Base-by-base conservation (phyloP, 2,888 invertebrate genomes). In the Macropis europaea region DNA sequence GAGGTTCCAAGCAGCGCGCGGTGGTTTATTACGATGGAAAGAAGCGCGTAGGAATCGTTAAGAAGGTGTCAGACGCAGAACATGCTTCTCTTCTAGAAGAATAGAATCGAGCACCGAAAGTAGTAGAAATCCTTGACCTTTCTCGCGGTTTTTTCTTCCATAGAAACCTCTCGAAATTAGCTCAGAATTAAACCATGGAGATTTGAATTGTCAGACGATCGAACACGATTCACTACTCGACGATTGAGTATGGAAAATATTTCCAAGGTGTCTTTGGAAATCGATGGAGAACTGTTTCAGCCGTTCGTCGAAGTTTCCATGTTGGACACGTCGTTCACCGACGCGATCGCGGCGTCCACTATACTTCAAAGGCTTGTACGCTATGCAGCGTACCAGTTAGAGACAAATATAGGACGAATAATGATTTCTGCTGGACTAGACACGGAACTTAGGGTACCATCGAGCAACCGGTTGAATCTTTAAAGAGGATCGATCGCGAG, bases 31-130 rank as follows among this genome's bases (percentile, higher is more conserved):
- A 73, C 70, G 67, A 24, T 56, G 56, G 47, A 53, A 72, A 77
- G 56, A 52, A 28, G 32, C 76, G 63, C 77, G 69, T 73, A 73
- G 61, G 77, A 72, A 77, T 85, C 82, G 81, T 86, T 82, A 84
- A 80, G 75, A 82, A 81, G 82, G 77, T 87, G 87, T 86, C 87
- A 87, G 73, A 50, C 60, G 73, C 87, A 87, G 84, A 68, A 54
- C 50, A 40, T 67, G 73, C 72, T 79, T n/a, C 30, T 30, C 40
- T 19, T 7, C 54, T 62, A 17, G 11, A 30, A 52, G 52, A 32
- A 22, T 26, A 19, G n/a, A 17, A 4, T 17, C 30, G 9, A 53
- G 32, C 53, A 40, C 59, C 40, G 36, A 62, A 69, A 74, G 60
- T 50, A 11, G 11, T 63, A 57, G 43, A 70, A 75, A 81, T 67